These are phyloP conservation scores for Pseudoatta argentina DNA, from an alignment of 1,140 invertebrate species.

Conservation along the genomic window DNA sequence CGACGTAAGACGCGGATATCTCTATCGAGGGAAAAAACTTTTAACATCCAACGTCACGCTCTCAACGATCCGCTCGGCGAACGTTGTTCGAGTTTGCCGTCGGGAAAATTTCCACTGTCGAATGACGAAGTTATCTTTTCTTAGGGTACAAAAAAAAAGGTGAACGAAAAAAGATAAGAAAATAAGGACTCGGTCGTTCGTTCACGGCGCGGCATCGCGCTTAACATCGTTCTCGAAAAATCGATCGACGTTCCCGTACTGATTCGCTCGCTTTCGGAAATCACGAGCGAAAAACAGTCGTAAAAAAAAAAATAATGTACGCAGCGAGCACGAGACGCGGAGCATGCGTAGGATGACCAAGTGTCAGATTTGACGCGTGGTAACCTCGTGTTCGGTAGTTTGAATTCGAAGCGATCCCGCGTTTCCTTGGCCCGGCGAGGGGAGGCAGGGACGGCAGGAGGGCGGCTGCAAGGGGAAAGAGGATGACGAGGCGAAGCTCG, in stretches of 20 bases:
- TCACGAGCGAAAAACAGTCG: background rate
- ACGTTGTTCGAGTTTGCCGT: background rate
- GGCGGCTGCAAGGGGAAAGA: conserved; percentile 39
- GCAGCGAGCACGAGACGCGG: background rate
- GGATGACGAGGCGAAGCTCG: conserved; percentile 45
- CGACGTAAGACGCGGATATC: no score
- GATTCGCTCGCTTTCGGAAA: background rate
- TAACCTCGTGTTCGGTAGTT: conserved; percentile 87
- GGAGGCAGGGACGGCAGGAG: conserved; percentile 65
- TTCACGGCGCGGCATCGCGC: conserved; percentile 17
- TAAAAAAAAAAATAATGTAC: background rate
- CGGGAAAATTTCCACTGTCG: background rate
- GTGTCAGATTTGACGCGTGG: conserved; percentile 87
- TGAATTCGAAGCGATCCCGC: conserved; percentile 87
- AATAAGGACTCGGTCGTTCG: background rate
- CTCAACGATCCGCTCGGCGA: background rate
- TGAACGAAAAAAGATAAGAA: background rate
- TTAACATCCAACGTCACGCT: background rate
- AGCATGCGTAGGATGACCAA: conserved; percentile 55
- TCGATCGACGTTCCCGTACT: conserved; percentile 23
- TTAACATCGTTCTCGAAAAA: conserved; percentile 42
- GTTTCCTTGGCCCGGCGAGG: conserved; percentile 84
- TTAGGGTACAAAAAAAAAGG: background rate
- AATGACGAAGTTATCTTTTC: background rate
- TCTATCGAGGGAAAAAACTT: background rate